Percentiles rank a stretch among this genome's conserved stretches.
phyloP scores from a whole-genome alignment of 2,888 invertebrate genomes.

The Rhogogaster chlorosoma region DNA sequence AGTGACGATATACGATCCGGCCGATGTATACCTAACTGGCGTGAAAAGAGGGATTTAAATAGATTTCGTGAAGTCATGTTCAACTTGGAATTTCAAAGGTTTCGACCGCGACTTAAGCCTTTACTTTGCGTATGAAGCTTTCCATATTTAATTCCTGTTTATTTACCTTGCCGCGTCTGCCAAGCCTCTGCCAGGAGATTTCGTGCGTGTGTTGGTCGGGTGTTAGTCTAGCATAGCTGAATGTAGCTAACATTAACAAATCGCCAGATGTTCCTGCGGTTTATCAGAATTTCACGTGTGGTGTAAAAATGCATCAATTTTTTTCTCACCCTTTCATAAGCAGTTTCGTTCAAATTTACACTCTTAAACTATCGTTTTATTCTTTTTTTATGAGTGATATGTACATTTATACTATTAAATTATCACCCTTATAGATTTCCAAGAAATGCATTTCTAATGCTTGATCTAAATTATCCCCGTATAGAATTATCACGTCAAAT shows the following conservation, averaged over 20 bases:
- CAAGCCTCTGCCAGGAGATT: constrained; percentile 54
- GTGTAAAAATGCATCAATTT: constrained; percentile 68
- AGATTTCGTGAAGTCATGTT: constrained; percentile 9
- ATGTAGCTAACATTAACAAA: constrained; percentile 71
- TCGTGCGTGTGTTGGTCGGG: constrained; percentile 44
- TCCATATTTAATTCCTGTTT: constrained; percentile 77
- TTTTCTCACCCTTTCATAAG: constrained; percentile 37
- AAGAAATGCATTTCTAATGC: not conserved
- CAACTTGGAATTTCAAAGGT: constrained; percentile 42
- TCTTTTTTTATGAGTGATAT: not conserved
- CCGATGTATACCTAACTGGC: not conserved
- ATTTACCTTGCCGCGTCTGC: constrained; percentile 72
- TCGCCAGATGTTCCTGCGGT: constrained; percentile 74
- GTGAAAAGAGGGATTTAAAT: not conserved
- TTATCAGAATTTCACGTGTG: constrained; percentile 68
- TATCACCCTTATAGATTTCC: not conserved
- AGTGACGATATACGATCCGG: not conserved
- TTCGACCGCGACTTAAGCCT: constrained; percentile 42
- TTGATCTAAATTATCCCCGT: not conserved
- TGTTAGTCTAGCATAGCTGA: constrained; percentile 52
- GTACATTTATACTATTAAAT: constrained; percentile 9
- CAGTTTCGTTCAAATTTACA: not conserved
- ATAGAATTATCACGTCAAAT: not conserved
- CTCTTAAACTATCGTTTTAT: constrained; percentile 23
- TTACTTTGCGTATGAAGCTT: constrained; percentile 64